These are phyloP conservation scores for Montipora cactus DNA, from an alignment of 64 coral and sea anemone genomes.

Conservation along the genomic window DNA sequence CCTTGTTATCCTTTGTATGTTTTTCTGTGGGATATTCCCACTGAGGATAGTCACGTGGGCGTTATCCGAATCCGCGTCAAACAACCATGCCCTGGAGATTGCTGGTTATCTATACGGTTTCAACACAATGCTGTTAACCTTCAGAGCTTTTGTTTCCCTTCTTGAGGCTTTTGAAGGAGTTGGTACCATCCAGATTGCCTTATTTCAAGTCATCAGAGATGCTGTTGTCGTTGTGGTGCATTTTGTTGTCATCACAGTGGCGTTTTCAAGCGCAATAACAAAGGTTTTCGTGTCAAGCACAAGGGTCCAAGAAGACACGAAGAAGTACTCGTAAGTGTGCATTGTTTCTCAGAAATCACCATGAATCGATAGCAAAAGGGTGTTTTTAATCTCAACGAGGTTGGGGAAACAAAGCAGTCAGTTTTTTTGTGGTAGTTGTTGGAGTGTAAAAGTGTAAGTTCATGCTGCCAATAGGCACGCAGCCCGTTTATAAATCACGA, in stretches of 20 bases:
- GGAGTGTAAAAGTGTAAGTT: too few relatives aligned
- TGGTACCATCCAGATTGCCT: conserved; percentile 44
- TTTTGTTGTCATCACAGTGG: conserved; percentile 3
- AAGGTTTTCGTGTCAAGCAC: conserved; percentile 25
- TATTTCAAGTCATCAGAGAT: conserved; percentile 14
- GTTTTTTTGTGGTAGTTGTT: too few relatives aligned
- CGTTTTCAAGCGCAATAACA: conserved; percentile 38
- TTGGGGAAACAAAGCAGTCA: too few relatives aligned
- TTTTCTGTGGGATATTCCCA: neutral
- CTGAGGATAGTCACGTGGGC: conserved; percentile 40
- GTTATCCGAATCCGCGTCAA: neutral
- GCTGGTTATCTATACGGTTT: conserved; percentile 43
- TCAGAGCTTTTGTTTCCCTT: conserved; percentile 34
- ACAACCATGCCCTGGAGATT: conserved; percentile 13
- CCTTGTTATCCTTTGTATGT: neutral
- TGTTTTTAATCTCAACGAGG: too few relatives aligned
- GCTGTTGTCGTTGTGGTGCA: neutral
- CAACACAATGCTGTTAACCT: conserved; percentile 46
- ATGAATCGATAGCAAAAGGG: too few relatives aligned
- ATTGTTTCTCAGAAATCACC: neutral
- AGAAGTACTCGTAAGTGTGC: neutral
- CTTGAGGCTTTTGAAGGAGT: neutral
- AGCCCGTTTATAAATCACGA: too few relatives aligned
- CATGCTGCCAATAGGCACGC: too few relatives aligned
- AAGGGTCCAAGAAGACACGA: neutral